A percentile compares a stretch with the other conserved stretches of the same genome.
Evolutionary conservation across 2,113 vertebrate genomes (phyloP).

Genomic region (Colinus virginianus): DNA sequence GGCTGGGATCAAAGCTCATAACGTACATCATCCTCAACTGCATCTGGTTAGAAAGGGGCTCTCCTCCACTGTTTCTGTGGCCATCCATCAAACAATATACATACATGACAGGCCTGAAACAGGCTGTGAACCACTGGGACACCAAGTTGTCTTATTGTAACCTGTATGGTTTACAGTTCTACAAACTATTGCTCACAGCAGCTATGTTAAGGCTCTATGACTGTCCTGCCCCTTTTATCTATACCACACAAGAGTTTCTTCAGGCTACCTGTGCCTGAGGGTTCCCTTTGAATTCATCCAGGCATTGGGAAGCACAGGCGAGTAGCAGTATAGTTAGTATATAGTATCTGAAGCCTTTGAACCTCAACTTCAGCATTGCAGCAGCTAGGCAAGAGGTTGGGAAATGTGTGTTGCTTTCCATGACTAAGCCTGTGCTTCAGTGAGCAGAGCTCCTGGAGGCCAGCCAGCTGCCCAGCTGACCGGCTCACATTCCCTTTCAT

Average conservation of each 20-base stretch:
- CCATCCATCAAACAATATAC: background rate
- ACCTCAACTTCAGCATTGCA: fast-evolving
- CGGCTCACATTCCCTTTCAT: background rate
- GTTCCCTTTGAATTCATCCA: background rate
- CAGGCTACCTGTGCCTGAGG: background rate
- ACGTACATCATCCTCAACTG: background rate
- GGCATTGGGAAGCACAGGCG: background rate
- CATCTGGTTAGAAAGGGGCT: background rate
- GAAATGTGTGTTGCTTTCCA: fast-evolving
- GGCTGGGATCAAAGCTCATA: background rate
- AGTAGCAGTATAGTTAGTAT: no score
- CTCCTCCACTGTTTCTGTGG: background rate
- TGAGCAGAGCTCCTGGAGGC: background rate
- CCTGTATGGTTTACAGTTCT: background rate
- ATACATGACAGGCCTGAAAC: background rate
- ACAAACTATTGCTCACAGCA: background rate
- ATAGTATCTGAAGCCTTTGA: background rate
- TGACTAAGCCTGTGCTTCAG: background rate
- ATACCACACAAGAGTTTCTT: background rate
- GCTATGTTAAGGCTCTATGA: background rate
- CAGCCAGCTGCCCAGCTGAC: background rate
- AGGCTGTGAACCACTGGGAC: background rate
- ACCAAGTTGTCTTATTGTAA: background rate
- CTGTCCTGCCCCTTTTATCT: background rate
- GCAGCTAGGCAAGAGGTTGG: background rate